Percentiles rank a stretch among this genome's conserved stretches.
These are phyloP conservation scores for Mellivora capensis DNA, from an alignment of 2,113 vertebrate genomes.

Conservation along the genomic window DNA sequence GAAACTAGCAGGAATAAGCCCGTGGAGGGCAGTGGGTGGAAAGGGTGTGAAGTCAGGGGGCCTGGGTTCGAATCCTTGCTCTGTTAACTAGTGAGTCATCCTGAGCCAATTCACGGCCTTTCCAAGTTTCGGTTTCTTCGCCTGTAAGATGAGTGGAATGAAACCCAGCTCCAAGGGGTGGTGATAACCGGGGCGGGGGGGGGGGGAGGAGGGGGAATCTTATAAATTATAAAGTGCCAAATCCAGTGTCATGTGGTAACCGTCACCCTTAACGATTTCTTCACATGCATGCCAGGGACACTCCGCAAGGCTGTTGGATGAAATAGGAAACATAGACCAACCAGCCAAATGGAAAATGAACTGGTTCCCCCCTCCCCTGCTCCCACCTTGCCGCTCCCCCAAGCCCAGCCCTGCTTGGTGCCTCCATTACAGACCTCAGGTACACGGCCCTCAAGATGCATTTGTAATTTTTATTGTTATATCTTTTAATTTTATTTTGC, in stretches of 20 bases:
- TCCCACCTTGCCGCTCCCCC: neutral
- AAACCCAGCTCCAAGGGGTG: neutral
- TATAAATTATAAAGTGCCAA: neutral
- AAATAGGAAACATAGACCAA: neutral
- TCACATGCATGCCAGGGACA: neutral
- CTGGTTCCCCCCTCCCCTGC: too few relatives aligned
- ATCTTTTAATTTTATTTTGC: slow-evolving; percentile 90
- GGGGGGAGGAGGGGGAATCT: neutral
- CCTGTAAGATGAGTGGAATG: neutral
- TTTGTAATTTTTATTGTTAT: slow-evolving; percentile 91
- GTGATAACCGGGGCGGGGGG: too few relatives aligned
- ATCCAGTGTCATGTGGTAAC: neutral
- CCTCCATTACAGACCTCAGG: slow-evolving; percentile 68
- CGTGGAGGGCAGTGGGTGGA: neutral
- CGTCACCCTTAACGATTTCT: neutral
- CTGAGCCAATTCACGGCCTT: neutral
- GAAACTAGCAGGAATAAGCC: neutral
- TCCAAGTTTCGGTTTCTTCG: neutral
- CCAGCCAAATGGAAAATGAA: neutral
- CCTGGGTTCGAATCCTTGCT: neutral
- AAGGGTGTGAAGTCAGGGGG: neutral
- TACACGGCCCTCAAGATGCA: slow-evolving; percentile 76
- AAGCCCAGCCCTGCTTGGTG: neutral
- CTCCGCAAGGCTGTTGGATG: neutral
- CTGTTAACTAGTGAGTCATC: neutral